Base-by-base conservation (phyloP, 2,888 invertebrate genomes). In the Melanargia galathea region DNA sequence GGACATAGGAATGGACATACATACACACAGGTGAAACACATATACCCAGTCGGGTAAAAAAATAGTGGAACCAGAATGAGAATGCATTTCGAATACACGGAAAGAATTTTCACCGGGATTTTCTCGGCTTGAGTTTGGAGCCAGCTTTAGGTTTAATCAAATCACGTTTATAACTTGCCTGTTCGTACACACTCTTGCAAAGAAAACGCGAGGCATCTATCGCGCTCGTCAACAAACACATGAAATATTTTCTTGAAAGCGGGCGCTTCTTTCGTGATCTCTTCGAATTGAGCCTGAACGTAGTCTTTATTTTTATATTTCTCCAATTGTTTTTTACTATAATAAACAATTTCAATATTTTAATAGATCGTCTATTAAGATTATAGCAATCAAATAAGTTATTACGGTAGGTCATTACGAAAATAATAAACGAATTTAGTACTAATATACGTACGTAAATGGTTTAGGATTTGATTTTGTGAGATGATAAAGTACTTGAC, bases 211-310 rank as follows among this genome's bases (percentile, higher is more conserved):
- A 90, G 82, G 73, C 91, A 91, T 67, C 81, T 86, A 70, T 91
- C 91, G 30, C 91, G 84, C 73, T 90, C 91, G 67, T 91, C 90
- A 18, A 91, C 91, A 68, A 91, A 90, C 60, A 90, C 91, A 68
- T 89, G 88, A 69, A 90, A 91, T 73, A 91, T 90, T 72, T 91
- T 91, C 72, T 83, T 89, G 70, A 91, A 91, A 4, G 91, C 91
- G 1, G 91, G 91, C 40, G 89, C 90, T 65, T 89, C 89, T 65
- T 77, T 80, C 1, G 80, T 88, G 43, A 91, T 90, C 69, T 90
- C 90, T 59, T 89, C 86, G 69, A 91, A 90, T 64, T 91, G 91
- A 16, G 87, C 81, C 70, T 90, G 88, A 4, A 91, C 87, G 61
- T 84, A 91, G 51, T 90, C 86, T 71, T 83, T 83, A 64, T 87